Evolutionary conservation across 2,888 invertebrate genomes (phyloP).

Genomic region (Chaetogeoica ovagalla): DNA sequence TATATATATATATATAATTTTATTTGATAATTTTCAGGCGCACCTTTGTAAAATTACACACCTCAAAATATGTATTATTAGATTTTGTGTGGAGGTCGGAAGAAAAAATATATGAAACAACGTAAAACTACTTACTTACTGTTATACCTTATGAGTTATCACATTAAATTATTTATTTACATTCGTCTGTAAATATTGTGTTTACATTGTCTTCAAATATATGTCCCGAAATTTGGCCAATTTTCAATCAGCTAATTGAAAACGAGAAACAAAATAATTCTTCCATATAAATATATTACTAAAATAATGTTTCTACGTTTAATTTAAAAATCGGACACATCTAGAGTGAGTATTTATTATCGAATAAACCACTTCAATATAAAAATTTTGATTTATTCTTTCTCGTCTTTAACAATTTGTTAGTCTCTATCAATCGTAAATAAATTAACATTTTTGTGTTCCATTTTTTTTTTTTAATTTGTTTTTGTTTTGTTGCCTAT

Average conservation of each 20-base stretch:
- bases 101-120: neutral
- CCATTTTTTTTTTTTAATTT: neutral
- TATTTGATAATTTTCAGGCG: neutral
- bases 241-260: neutral
- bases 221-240: neutral
- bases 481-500: conserved; percentile 39
- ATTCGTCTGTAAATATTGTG: neutral
- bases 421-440: no score
- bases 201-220: conserved; percentile 5
- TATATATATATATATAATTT: neutral
- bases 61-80: neutral
- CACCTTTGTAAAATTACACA: no score
- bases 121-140: neutral
- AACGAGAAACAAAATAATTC: neutral
- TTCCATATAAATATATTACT: no score
- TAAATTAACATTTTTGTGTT: no score
- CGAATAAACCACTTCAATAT: no score
- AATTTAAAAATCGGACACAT: neutral
- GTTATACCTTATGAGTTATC: neutral
- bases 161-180: neutral
- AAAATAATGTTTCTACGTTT: neutral
- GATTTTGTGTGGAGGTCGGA: neutral
- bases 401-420: no score
- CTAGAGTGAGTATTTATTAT: neutral
- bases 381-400: no score